Conservation (phyloP, 2,888 invertebrate genomes). For the Diaprepes abbreviatus region DNA sequence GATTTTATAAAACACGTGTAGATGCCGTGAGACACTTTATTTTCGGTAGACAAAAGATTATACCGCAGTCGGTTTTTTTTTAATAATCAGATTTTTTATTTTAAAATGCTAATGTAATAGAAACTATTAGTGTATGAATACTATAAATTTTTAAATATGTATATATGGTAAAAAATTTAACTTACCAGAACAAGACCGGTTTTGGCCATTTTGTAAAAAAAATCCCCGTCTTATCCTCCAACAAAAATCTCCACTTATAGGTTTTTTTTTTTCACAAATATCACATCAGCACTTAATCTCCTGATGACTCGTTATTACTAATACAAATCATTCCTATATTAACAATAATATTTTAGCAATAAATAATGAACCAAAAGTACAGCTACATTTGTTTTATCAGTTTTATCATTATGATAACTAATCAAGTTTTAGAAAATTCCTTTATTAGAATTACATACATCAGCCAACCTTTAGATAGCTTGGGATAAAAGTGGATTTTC, state of each 20-base stretch:
- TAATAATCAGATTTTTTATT: too few species aligned
- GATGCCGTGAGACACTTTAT: too few species aligned
- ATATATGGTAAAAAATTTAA: too few species aligned
- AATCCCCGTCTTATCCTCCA: background rate
- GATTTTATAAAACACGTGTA: too few species aligned
- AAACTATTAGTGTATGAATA: too few species aligned
- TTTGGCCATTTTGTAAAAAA: slow-evolving; percentile 19
- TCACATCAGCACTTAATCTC: slow-evolving; percentile 11
- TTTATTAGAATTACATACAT: slow-evolving; percentile 19
- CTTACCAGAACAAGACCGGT: slow-evolving; percentile 25
- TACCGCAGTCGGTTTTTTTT: too few species aligned
- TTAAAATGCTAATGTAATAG: too few species aligned
- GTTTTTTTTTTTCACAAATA: slow-evolving; percentile 17
- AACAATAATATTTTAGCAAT: slow-evolving; percentile 21
- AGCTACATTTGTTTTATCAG: background rate
- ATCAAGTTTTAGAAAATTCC: slow-evolving; percentile 22
- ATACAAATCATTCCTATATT: slow-evolving; percentile 20
- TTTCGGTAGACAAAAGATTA: too few species aligned
- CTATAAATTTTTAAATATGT: too few species aligned
- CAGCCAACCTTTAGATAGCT: background rate
- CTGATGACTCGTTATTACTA: slow-evolving; percentile 10
- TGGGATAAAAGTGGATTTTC: slow-evolving; percentile 4
- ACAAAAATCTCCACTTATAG: background rate
- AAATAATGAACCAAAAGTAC: slow-evolving; percentile 7
- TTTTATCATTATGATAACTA: slow-evolving; percentile 13